phyloP scores from a whole-genome alignment of 2,113 vertebrate genomes.

The Perognathus longimembris region DNA sequence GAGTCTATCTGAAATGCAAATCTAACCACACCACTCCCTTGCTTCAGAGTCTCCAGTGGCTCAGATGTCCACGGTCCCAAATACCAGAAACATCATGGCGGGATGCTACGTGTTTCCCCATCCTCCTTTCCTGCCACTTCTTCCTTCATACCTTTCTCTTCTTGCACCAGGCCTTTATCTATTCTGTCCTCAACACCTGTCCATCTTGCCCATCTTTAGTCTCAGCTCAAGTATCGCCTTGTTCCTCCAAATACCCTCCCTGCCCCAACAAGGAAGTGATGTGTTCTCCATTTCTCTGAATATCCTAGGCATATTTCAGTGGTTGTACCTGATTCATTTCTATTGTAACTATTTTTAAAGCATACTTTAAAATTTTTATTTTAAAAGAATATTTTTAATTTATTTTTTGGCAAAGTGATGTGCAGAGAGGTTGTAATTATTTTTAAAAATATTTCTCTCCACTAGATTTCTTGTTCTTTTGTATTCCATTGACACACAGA shows the following conservation, averaged over 20 bases:
- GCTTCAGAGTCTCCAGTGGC: background rate
- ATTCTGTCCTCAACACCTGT: background rate
- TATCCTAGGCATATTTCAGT: background rate
- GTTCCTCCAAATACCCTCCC: background rate
- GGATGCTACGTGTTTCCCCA: background rate
- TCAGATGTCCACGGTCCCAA: background rate
- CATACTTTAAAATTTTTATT: no score
- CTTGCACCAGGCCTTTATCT: background rate
- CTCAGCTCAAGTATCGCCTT: background rate
- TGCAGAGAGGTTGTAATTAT: constrained; percentile 12
- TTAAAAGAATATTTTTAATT: no score
- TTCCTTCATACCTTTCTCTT: background rate
- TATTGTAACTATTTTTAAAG: background rate
- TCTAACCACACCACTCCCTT: background rate
- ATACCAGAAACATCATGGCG: background rate
- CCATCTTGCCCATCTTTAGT: background rate
- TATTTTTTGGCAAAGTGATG: no score
- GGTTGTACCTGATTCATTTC: background rate
- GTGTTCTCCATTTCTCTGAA: background rate
- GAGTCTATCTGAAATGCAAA: constrained; percentile 57
- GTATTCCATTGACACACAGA: background rate
- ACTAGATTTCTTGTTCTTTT: constrained; percentile 1
- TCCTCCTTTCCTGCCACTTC: background rate
- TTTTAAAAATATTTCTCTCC: constrained; percentile 16
- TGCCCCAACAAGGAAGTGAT: background rate